phyloP scores from a whole-genome alignment of 2,797 vertebrate species.

The Chaetodon trifasciatus region DNA sequence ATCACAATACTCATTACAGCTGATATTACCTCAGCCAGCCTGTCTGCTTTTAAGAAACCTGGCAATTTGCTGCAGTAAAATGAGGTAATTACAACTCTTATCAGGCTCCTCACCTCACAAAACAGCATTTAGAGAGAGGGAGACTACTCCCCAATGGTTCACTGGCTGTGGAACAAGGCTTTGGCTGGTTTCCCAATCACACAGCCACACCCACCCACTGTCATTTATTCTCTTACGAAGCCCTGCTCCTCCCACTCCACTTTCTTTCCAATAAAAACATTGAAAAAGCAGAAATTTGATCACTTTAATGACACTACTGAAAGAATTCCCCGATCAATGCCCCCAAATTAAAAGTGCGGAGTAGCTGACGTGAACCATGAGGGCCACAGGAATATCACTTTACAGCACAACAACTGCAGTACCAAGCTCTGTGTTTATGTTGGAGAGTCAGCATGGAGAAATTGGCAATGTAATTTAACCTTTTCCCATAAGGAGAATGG shows the following conservation, averaged over 20 bases:
- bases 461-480: slow-evolving; percentile 58
- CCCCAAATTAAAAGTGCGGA: slow-evolving; percentile 40
- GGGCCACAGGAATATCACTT: slow-evolving; percentile 42
- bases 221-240: slow-evolving; percentile 42
- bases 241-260: slow-evolving; percentile 25
- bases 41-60: slow-evolving; percentile 78
- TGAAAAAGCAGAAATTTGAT: slow-evolving; percentile 58
- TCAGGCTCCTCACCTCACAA: slow-evolving; percentile 78
- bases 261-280: slow-evolving; percentile 55
- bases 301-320: slow-evolving; percentile 53
- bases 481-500: slow-evolving; percentile 50
- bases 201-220: slow-evolving; percentile 65
- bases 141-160: slow-evolving; percentile 64
- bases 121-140: slow-evolving; percentile 71
- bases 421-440: slow-evolving; percentile 61
- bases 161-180: slow-evolving; percentile 61
- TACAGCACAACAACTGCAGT: slow-evolving; percentile 42
- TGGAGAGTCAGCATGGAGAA: slow-evolving; percentile 40
- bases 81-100: slow-evolving; percentile 82
- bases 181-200: slow-evolving; percentile 70
- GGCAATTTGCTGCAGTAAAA: slow-evolving; percentile 79
- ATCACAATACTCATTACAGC: slow-evolving; percentile 80
- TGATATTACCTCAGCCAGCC: slow-evolving; percentile 73
- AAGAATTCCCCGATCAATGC: slow-evolving; percentile 40
- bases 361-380: slow-evolving; percentile 46